Base-by-base conservation (phyloP, 2,113 vertebrate species). In the Pedetes capensis region DNA sequence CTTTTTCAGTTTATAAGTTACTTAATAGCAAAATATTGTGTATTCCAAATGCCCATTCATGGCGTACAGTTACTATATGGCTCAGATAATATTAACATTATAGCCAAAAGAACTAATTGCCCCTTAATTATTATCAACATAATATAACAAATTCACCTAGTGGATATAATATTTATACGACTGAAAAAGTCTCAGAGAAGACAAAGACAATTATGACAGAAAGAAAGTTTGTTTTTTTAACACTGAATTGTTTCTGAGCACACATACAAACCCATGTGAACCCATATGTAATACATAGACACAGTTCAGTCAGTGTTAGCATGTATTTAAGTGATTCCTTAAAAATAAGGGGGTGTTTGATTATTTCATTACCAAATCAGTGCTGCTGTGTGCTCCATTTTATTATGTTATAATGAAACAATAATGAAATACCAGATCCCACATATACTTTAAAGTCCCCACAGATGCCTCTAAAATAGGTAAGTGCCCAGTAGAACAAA, bases 1-100 rank as follows among this genome's bases (percentile, higher is more conserved):
- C 47, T 37, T 66, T 95, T 94, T 63, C 34, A 44, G 39, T 57
- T 86, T 87, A 69, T 71, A 94, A 85, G 23, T 79, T 86, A n/a
- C n/a, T n/a, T n/a, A 80, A 63, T 78, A 92, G 71, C 44, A 96
- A 95, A 93, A 85, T 44, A 4, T 80, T 82, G n/a, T 85, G 20
- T 79, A 44, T 94, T 81, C 7, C 57, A 85, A 93, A 94, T 63
- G 79, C 49, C 22, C 20, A 80, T 47, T 93, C 17, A 61, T 57
- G 11, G 42, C 49, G 25, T 80, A 82, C 78, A 85, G 71, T 95
- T 85, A 12, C n/a, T 63, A 44, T 75, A 3, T 82, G 27, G 75
- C 42, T 78, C 63, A 88, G 72, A n/a, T n/a, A 66, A 84, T 91
- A 63, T 93, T 94, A 79, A 80, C 89, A 66, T 69, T 66, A 74